A percentile compares a stretch with the other conserved stretches of the same genome.
phyloP scores from a whole-genome alignment of 2,113 vertebrate genomes.

The Oncorhynchus kisutch region DNA sequence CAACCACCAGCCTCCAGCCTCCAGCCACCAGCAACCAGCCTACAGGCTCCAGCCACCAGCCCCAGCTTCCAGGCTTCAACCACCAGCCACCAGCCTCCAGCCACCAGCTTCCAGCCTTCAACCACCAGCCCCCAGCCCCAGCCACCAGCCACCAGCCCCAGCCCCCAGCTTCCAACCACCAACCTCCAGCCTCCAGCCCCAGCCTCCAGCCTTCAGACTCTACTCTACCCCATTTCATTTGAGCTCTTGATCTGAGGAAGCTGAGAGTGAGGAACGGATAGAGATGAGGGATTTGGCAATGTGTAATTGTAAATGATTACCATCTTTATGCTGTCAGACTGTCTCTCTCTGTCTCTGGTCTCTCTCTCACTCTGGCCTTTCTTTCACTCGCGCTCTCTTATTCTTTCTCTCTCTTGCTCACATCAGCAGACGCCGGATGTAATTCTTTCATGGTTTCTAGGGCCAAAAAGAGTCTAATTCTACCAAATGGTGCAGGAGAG shows the following conservation, averaged over 20 bases:
- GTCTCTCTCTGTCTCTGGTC: constrained; percentile 24
- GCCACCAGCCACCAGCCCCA: no score
- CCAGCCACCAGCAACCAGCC: no score
- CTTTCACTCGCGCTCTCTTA: no score
- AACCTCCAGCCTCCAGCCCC: no score
- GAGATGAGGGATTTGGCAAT: constrained; percentile 53
- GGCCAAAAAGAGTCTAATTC: constrained; percentile 67
- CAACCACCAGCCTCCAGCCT: no score
- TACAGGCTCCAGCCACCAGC: no score
- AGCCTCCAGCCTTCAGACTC: constrained; percentile 14
- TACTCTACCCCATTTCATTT: constrained; percentile 30
- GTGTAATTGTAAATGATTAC: constrained; percentile 78
- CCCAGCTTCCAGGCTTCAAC: not conserved
- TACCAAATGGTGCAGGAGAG: constrained; percentile 55
- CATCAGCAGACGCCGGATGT: constrained; percentile 51
- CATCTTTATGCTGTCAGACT: constrained; percentile 60
- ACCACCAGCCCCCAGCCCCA: no score
- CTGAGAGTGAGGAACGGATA: constrained; percentile 57
- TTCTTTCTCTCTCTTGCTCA: constrained; percentile 39
- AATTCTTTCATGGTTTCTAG: constrained; percentile 63
- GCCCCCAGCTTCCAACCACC: no score
- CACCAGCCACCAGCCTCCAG: no score
- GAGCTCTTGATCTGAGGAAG: constrained; percentile 61
- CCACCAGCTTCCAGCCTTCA: not conserved
- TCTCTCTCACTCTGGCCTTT: not conserved